Base-by-base conservation (phyloP, 1,140 invertebrate genomes). In the Drosophila burlai region DNA sequence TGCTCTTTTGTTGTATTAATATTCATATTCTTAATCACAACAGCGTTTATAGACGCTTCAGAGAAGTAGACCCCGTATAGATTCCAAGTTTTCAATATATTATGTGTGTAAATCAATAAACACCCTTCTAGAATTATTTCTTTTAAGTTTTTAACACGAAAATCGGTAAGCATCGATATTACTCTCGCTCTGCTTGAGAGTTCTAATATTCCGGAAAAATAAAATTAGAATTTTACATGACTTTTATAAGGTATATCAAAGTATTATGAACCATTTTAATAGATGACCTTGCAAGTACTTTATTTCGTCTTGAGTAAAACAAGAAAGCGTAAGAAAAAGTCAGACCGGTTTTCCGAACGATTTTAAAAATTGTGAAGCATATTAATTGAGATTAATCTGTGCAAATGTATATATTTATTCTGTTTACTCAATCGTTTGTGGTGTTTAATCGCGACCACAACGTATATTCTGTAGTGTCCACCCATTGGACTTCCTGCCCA, bases 251-350 rank as follows among this genome's bases (percentile, higher is more conserved):
- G 6, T 31, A 13, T 21, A 3, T 36, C 13, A 9, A 9, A 15
- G 54, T 55, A 26, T 57, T 5, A 40, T 24, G 3, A 40, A 55
- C 52, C 15, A 24, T 38, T 40, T 40, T 3, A 57, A 40, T 5
- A 40, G 54, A 40, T 55, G 8, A 16, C 21, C 36, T 24, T 40
- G 21, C 4, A 24, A 9, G 29, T 40, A 16, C 15, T 24, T 24
- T 40, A 26, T 24, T 26, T 40, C 16, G 36, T 40, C 54, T 40
- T 26, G 21, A 57, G 54, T 57, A 57, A 57, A 57, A 57, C 54
- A 40, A 57, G 54, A 57, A 57, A 57, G 54, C 54, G 54, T 57
- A 40, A 55, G 52, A 38, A 57, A 57, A 40, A 16, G 54, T 40
- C 40, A 15, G 21, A 24, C 45, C 21, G 45, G 13, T 24, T 24